Conservation (phyloP, 2,888 invertebrate genomes). For the Creontiades dilutus region DNA sequence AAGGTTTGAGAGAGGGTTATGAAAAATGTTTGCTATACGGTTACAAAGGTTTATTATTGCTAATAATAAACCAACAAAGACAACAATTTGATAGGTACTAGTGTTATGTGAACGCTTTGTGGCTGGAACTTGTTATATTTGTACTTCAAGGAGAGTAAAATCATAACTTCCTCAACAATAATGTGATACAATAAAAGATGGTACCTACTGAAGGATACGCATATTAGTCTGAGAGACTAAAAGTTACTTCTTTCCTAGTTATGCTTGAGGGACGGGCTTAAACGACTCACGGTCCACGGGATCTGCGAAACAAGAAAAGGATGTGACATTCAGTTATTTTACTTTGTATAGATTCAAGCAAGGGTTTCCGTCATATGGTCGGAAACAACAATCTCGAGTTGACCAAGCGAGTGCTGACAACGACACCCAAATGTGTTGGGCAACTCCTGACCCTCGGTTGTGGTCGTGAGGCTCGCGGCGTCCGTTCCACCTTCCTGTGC, state of each 20-base stretch:
- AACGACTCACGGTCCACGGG: neutral
- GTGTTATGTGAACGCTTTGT: too few species aligned
- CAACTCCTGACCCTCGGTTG: conserved; percentile 5
- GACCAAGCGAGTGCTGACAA: neutral
- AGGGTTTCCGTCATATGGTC: neutral
- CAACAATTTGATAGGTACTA: too few species aligned
- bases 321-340: neutral
- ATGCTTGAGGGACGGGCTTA: conserved; percentile 13
- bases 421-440: conserved; percentile 6
- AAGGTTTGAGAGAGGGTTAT: too few species aligned
- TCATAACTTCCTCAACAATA: too few species aligned
- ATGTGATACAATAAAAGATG: neutral
- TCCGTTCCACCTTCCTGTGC: conserved; percentile 24
- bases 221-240: neutral
- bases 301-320: neutral
- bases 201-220: neutral
- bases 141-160: neutral
- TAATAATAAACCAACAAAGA: too few species aligned
- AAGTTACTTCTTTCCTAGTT: neutral
- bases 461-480: neutral
- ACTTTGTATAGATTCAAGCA: neutral
- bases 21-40: too few species aligned
- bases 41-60: too few species aligned
- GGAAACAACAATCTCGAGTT: neutral
- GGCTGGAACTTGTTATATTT: too few species aligned